Evolutionary conservation across 2,113 vertebrate genomes (phyloP).

Genomic region (Pterocles gutturalis): DNA sequence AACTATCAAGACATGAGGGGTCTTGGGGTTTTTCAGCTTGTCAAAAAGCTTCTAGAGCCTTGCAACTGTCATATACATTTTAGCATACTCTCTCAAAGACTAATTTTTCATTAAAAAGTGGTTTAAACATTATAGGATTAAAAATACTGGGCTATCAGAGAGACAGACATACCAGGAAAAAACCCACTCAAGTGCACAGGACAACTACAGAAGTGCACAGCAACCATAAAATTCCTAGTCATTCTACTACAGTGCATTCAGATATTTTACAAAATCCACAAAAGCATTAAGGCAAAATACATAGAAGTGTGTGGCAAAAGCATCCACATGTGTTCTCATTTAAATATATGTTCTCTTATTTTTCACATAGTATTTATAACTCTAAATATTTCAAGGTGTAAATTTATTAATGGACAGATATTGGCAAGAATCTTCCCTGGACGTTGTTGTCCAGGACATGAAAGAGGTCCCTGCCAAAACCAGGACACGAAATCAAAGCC

Average conservation of each 20-base stretch:
- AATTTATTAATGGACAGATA: background rate
- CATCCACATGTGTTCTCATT: background rate
- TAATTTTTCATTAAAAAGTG: background rate
- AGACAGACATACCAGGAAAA: background rate
- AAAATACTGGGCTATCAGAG: background rate
- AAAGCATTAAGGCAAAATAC: background rate
- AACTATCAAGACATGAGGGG: background rate
- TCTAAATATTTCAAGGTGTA: background rate
- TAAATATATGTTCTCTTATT: background rate
- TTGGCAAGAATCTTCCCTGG: background rate
- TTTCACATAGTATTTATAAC: background rate
- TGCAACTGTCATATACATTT: background rate
- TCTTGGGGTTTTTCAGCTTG: background rate
- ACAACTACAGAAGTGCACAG: background rate
- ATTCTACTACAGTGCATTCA: background rate
- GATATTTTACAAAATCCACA: background rate
- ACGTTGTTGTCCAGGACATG: background rate
- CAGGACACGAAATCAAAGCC: background rate
- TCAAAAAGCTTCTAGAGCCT: background rate
- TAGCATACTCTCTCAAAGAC: background rate
- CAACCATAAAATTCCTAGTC: background rate
- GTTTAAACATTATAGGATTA: background rate
- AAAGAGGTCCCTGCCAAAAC: background rate
- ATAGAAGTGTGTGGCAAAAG: background rate
- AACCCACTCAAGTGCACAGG: background rate